Conservation (phyloP, 2,113 vertebrate genomes). For the Chloebia gouldiae region DNA sequence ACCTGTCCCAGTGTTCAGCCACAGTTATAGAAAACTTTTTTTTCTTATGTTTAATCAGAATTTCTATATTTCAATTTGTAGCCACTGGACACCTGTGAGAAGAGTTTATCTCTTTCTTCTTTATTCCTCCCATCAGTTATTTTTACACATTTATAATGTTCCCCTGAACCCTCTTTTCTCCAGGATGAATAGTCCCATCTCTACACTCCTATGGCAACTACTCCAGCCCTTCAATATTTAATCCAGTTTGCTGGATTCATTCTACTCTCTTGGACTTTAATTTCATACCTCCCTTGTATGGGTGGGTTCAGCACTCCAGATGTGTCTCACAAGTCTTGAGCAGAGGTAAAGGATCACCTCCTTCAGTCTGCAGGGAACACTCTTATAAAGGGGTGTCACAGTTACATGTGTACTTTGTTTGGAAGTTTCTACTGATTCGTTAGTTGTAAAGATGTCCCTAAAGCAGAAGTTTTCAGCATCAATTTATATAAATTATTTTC, state of each 20-base stretch:
- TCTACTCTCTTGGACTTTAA: not conserved
- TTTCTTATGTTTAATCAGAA: not conserved
- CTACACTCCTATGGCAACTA: not conserved
- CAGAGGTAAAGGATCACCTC: not conserved
- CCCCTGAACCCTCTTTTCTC: not conserved
- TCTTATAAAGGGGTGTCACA: not conserved
- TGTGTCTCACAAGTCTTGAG: not conserved
- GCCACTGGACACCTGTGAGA: not conserved
- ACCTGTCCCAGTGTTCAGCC: not conserved
- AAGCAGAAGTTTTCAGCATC: not conserved
- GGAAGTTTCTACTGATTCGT: not conserved
- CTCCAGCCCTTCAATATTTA: not conserved
- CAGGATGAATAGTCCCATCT: not conserved
- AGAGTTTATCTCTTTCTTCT: not conserved
- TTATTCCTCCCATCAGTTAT: not conserved
- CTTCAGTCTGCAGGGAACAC: not conserved
- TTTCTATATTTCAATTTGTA: not conserved
- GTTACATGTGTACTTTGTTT: not conserved
- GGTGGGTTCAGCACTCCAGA: not conserved
- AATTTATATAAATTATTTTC: not conserved
- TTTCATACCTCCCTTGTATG: not conserved
- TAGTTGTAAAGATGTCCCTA: not conserved
- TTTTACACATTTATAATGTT: not conserved
- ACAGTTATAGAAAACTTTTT: not conserved
- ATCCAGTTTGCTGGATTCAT: fast-evolving